Evolutionary conservation across 2,888 invertebrate species (phyloP), one percentile per base, ranked within the genome.

Genomic region (Phragmatobia fuliginosa): DNA sequence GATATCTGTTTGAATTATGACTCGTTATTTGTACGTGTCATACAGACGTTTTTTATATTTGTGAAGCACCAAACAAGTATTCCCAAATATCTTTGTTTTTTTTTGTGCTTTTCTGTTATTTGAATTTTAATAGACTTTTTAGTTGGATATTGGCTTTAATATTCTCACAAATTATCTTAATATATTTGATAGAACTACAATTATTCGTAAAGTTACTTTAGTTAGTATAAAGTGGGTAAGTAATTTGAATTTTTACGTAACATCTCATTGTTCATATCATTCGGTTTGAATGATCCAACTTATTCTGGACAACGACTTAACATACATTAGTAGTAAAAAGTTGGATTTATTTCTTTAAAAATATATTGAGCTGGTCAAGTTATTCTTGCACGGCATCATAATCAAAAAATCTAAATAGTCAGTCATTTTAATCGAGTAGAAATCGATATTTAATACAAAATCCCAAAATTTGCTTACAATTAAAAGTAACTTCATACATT

Each of bases 1-100:
- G 88, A 90, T 92, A 89, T 92, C 92, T 92, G 83, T 90, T 87
- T 90, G 90, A 90, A 82, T 90, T 91, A 91, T 91, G 87, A 83
- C 61, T 62, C 16, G 49, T 49, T 64, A 33, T 52, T 25, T 25
- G 52, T 33, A n/a, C 33, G 0, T 25, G 16, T 8, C 11, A 41
- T 62, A 21, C 25, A 7, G 25, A 52, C 33, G 18, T 25, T 64
- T 33, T n/a, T 21, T 33, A 25, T 33, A 25, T 32, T 16, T 63
- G 4, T 64, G n/a, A 16, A 33, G 8, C 2, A 32, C 49, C 45
- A 45, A 32, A n/a, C 1, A 32, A 49, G 32, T 21, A 4, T n/a
- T 32, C 18, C 32, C 3, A 32, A 63, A 45, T 14, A 3, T 60
- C 36, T 60, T 36, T 14, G 21, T 45, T 45, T 45, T 45, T 16